These are phyloP conservation scores for Drosophila busckii DNA, from an alignment of 1,140 invertebrate genomes.

Conservation along the genomic window DNA sequence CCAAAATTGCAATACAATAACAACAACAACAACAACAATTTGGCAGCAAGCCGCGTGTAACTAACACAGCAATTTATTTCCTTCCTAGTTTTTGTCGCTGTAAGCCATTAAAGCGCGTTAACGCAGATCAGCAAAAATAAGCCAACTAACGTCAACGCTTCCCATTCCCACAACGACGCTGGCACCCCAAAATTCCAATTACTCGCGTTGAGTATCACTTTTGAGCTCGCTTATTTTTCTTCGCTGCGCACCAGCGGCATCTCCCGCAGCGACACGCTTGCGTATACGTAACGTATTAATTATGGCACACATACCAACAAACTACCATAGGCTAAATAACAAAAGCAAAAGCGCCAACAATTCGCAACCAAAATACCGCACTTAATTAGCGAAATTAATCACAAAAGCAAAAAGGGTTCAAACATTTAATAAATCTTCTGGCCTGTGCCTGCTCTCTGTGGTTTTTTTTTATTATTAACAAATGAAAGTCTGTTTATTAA, in stretches of 20 bases:
- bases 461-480: slow-evolving; percentile 12
- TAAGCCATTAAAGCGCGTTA: slow-evolving; percentile 62
- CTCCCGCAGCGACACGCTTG: slow-evolving; percentile 56
- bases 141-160: too few relatives aligned
- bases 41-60: slow-evolving; percentile 19
- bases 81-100: slow-evolving; percentile 69
- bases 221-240: slow-evolving; percentile 54
- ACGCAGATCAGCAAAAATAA: slow-evolving; percentile 49
- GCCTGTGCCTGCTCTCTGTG: too few relatives aligned
- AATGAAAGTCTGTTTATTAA: slow-evolving; percentile 64
- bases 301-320: slow-evolving; percentile 28
- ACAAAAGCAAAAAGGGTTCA: slow-evolving; percentile 30
- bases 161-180: slow-evolving; percentile 47
- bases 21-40: slow-evolving; percentile 6
- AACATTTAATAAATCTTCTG: slow-evolving; percentile 27
- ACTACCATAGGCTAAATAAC: too few relatives aligned
- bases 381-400: slow-evolving; percentile 64
- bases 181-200: slow-evolving; percentile 44
- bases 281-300: slow-evolving; percentile 76
- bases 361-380: slow-evolving; percentile 22
- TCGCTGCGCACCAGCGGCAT: slow-evolving; percentile 36
- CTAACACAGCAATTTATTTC: slow-evolving; percentile 63
- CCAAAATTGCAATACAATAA: slow-evolving; percentile 39
- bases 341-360: slow-evolving; percentile 15
- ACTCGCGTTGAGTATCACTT: slow-evolving; percentile 49